Base-by-base conservation (phyloP, 2,797 vertebrate genomes). In the Brachyrhaphis roseni region DNA sequence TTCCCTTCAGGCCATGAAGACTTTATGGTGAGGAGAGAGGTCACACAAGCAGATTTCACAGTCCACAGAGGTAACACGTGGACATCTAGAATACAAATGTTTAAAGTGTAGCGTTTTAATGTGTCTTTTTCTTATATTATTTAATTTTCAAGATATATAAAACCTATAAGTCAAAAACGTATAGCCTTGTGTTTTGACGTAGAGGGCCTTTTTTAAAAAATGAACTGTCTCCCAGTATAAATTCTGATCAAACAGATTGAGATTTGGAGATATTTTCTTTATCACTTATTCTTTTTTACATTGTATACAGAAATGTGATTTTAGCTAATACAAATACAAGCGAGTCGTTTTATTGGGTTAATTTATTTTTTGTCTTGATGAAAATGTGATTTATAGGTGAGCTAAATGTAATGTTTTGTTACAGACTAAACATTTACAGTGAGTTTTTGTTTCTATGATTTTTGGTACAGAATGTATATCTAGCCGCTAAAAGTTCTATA, bases 21-120 rank as follows among this genome's bases (percentile, higher is more conserved):
- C 43, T 87, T 93, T 66, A 66, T 79, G 68, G 82, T 89, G 87
- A 89, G 57, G 55, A 93, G 95, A 88, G 91, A 94, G 82, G 92
- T 96, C 89, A 93, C 86, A 77, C 84, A 73, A 62, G 78, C 72
- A 83, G 88, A 72, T 78, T 74, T 62, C 80, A 74, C 80, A 68
- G 20, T 64, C 28, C 8, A 6, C 70, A 76, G 81, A 94, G 93
- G 91, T 94, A 93, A 91, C 76, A 49, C 18, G 53, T 49, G 34
- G 28, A 77, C 59, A 41, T 76, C 4, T 12, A n/a, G 26, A 55
- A 8, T 51, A 31, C 0, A 31, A 0, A 13, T 72, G 0, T 31
- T 75, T 34, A 53, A 43, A 73, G 7, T 0, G 1, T 0, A 45
- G 1, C 8, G 12, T 57, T 15, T 11, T 1, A 23, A 41, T 57